Evolutionary conservation across 1,140 invertebrate genomes (phyloP), one percentile per base, ranked within the genome.

Genomic region (Heliconius nattereri): DNA sequence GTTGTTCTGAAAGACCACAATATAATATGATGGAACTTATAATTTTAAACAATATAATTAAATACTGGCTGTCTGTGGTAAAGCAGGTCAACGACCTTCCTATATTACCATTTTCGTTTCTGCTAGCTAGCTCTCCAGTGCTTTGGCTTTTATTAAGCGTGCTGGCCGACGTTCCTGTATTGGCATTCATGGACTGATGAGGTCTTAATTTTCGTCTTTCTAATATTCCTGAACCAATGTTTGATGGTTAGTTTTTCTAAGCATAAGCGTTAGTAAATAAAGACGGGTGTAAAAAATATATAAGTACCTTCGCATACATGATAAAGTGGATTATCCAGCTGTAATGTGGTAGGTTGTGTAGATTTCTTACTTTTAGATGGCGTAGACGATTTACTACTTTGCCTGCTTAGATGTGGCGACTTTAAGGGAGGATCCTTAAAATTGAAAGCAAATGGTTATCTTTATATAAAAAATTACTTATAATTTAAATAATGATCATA

Each of bases 271-370:
- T n/a, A 85, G 71, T 66, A 66, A 66, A 29, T 29, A 66, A 66
- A 66, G 13, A 29, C 6, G 0, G 60, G 29, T 72, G 73, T 29
- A 81, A 60, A 72, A 32, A 70, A 71, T 32, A 52, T 71, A 54
- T 66, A 66, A 23, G 6, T 88, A 84, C 96, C 96, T 93, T 97
- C 97, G 86, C 97, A 97, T n/a, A 97, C 96, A 89, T 98, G 97
- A 84, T 97, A 97, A 0, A 98, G 91, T 1, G 97, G 96, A 93
- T 97, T 98, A 87, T 97, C 97, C 49, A 97, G 95, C 57, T 96
- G 96, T 32, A 95, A 91, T 0, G 96, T 95, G 7, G 90, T 87
- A 37, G 90, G 86, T 81, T 89, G 90, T 20, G 73, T 72, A 75
- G 84, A 81, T 86, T 90, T 92, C 72, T 85, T 81, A 11, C 86